Percentiles rank a stretch among this genome's conserved stretches.
These are phyloP conservation scores for Cladopsammia gracilis DNA, from an alignment of 64 coral and sea anemone species.

Conservation along the genomic window DNA sequence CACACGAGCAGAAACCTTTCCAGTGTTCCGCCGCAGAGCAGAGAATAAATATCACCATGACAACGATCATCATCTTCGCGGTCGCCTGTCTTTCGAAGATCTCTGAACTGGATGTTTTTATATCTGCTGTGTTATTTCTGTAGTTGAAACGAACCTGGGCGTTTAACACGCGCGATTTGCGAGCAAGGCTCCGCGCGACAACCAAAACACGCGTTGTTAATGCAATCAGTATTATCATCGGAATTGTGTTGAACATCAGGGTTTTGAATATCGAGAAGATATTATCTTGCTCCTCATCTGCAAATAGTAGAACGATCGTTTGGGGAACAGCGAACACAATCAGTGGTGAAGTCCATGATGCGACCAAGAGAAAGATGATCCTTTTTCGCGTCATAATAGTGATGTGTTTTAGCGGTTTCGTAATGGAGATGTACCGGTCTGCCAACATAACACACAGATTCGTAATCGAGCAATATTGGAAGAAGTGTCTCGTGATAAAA, in stretches of 20 bases:
- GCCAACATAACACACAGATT: slow-evolving; percentile 45
- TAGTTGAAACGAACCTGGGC: background rate
- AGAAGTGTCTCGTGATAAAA: background rate
- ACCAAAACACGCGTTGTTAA: background rate
- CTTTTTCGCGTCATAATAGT: background rate
- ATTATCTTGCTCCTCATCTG: background rate
- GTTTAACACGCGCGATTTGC: background rate
- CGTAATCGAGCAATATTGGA: background rate
- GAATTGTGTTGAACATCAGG: background rate
- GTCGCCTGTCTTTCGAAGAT: background rate
- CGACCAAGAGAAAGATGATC: background rate
- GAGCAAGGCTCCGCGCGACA: background rate
- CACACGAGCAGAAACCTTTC: background rate
- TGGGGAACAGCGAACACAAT: background rate
- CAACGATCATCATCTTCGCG: background rate
- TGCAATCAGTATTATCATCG: background rate
- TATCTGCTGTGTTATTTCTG: background rate
- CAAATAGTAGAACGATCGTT: background rate
- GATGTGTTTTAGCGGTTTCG: slow-evolving; percentile 33
- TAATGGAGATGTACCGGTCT: slow-evolving; percentile 46
- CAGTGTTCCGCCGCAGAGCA: background rate
- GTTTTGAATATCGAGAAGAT: background rate
- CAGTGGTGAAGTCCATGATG: slow-evolving; percentile 30
- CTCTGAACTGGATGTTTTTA: background rate
- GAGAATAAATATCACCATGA: slow-evolving; percentile 16